Percentiles rank a stretch among this genome's conserved stretches.
phyloP scores from a whole-genome alignment of 1,140 invertebrate species.

The Frieseomelitta varia region DNA sequence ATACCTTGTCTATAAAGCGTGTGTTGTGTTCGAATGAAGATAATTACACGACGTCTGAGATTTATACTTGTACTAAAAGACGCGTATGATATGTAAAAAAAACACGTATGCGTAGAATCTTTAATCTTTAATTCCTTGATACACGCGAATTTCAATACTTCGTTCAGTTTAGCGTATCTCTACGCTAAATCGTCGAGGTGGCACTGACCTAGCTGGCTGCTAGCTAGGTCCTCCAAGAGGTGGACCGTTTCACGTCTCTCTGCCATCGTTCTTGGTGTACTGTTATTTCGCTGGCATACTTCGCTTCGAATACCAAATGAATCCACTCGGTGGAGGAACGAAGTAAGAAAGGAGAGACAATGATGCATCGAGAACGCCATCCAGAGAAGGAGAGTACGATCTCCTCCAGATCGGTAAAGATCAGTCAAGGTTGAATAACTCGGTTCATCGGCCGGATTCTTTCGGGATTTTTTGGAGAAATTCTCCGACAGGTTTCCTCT shows the following conservation, averaged over 20 bases:
- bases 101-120: too few species aligned
- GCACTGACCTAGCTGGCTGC: slow-evolving; percentile 69
- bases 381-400: neutral
- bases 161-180: too few species aligned
- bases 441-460: slow-evolving; percentile 17
- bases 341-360: slow-evolving; percentile 29
- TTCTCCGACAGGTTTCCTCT: neutral
- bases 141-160: too few species aligned
- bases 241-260: slow-evolving; percentile 68
- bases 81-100: too few species aligned
- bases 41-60: too few species aligned
- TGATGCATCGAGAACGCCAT: slow-evolving; percentile 34
- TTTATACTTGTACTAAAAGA: too few species aligned
- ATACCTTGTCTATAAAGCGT: too few species aligned
- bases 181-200: slow-evolving; percentile 53
- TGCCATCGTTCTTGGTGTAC: slow-evolving; percentile 53
- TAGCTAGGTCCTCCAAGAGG: slow-evolving; percentile 57
- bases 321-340: neutral
- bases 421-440: neutral
- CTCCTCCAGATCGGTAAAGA: neutral
- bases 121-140: too few species aligned
- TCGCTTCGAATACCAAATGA: slow-evolving; percentile 69
- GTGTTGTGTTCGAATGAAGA: too few species aligned
- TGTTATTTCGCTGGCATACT: slow-evolving; percentile 76
- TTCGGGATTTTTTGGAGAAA: neutral